Evolutionary conservation across 37 sponge, comb jelly and placozoan species (phyloP), one percentile per base, ranked within the genome.

Genomic region (Aphrocallistes beatrix): DNA sequence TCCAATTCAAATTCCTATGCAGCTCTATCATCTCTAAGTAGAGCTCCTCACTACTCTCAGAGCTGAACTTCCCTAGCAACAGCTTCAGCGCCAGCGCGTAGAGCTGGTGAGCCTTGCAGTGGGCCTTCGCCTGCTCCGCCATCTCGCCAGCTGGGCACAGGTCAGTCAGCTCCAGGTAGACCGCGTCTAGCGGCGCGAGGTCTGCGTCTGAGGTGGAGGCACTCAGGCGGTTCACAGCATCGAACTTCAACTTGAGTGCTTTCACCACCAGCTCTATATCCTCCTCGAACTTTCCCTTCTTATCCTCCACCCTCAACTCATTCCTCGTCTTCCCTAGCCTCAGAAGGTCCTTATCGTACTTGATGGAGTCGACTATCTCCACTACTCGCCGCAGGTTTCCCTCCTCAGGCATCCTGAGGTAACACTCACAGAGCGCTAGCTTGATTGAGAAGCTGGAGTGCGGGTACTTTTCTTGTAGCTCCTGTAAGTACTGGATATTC

Each of bases 271-370:
- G 75, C 34, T 60, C 28, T 19, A 60, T 60, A 60, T 60, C 75
- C 34, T 60, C 75, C n/a, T 60, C 75, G 34, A 25, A 25, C 75
- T 60, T 60, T 28, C 8, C 34, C 75, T 60, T 60, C 3, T 3
- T 60, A 60, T 60, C 75, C 8, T 60, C 21, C 10, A 60, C n/a
- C n/a, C 75, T 60, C 75, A 60, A 13, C n/a, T 60, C 75, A 28
- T 60, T 60, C 75, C n/a, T 60, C 21, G 10, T 30, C 34, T 60
- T 60, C 10, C 75, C n/a, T 30, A 19, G 34, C 8, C 10, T 60
- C 75, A 60, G 21, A 60, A 60, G 75, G n/a, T 60, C n/a, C n/a
- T 60, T 60, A 30, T 60, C 75, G n/a, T 60, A 60, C 34, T 60
- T 60, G n/a, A 60, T 60, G n/a, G 75, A 60, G n/a, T 60, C n/a